These are phyloP conservation scores for Lindbergichthys nudifrons DNA, from an alignment of 2,797 vertebrate species.

Conservation along the genomic window DNA sequence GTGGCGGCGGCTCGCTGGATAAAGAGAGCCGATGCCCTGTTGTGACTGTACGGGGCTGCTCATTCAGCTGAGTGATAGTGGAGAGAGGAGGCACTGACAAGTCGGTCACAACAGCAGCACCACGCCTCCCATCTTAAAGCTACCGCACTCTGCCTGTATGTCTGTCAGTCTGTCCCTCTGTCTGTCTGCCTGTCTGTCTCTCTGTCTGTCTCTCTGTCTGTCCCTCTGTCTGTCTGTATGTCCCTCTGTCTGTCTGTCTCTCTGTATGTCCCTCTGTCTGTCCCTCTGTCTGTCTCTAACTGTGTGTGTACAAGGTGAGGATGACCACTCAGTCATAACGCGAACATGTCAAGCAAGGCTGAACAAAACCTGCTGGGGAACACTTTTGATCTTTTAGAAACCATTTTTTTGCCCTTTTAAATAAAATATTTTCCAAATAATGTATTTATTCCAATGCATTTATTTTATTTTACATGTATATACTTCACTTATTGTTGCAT, in stretches of 20 bases:
- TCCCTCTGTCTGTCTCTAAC: neutral
- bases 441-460: no score
- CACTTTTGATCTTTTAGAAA: no score
- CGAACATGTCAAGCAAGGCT: no score
- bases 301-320: no score
- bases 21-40: conserved; percentile 45
- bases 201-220: neutral
- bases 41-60: conserved; percentile 43
- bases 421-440: no score
- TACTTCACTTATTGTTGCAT: no score
- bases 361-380: no score
- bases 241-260: no score
- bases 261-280: no score
- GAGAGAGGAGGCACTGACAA: conserved; percentile 63
- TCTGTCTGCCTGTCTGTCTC: neutral
- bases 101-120: conserved; percentile 71
- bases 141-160: conserved; percentile 52
- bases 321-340: neutral
- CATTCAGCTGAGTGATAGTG: conserved; percentile 72
- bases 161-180: neutral
- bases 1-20: neutral
- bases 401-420: no score
- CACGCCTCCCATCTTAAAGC: conserved; percentile 85
- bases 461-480: no score
- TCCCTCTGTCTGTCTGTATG: no score